Evolutionary conservation across 2,113 vertebrate species (phyloP).

Genomic region (Suricata suricatta): DNA sequence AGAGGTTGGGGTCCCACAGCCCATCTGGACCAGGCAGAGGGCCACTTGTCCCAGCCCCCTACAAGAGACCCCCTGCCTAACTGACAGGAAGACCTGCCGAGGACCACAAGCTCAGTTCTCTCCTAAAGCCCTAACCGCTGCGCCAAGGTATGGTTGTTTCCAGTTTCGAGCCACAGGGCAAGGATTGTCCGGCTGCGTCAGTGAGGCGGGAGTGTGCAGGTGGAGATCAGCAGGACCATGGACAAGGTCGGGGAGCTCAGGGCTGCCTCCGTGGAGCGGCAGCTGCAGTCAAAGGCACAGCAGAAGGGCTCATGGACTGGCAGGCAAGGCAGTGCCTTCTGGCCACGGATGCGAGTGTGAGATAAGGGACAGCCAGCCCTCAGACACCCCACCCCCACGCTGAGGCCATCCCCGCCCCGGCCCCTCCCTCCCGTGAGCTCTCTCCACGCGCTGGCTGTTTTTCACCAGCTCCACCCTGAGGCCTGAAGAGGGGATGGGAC

Average conservation of each 20-base stretch:
- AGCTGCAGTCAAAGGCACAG: neutral
- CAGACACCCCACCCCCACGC: neutral
- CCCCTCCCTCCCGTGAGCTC: too few relatives aligned
- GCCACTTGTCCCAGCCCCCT: neutral
- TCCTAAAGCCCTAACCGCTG: neutral
- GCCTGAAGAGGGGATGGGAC: neutral
- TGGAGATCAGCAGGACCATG: neutral
- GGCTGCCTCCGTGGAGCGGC: neutral
- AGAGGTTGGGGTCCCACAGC: neutral
- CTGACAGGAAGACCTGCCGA: neutral
- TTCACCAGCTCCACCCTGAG: neutral
- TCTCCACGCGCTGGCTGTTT: neutral
- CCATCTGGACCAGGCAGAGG: neutral
- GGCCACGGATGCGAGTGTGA: neutral
- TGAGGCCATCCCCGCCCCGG: neutral
- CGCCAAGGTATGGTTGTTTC: neutral
- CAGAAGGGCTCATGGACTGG: neutral
- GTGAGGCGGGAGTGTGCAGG: neutral
- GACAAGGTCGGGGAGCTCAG: neutral
- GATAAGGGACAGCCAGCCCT: neutral
- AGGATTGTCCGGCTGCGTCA: neutral
- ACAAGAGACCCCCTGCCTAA: neutral
- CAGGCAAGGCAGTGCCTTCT: neutral
- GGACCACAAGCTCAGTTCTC: neutral
- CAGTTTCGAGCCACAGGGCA: neutral